Evolutionary conservation across 2,888 invertebrate species (phyloP), one percentile per base, ranked within the genome.

Genomic region (Hypolimnas misippus): DNA sequence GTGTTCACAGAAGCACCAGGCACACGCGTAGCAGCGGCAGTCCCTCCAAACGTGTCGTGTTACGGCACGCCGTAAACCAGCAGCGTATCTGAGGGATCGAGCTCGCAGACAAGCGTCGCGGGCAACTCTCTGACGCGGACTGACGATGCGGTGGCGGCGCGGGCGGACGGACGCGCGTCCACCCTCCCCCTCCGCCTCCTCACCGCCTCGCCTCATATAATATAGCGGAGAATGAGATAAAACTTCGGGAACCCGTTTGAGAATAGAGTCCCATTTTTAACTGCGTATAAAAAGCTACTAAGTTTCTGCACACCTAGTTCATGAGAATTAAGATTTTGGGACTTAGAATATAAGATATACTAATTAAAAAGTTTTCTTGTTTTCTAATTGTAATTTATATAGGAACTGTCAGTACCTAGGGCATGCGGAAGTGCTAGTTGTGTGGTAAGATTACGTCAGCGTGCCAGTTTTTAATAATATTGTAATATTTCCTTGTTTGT

Each of bases 31-130:
- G 82, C 82, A 84, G 85, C 85, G 81, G 81, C 81, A 79, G 86
- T 90, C 91, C 92, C 91, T 91, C 91, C 91, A 92, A 92, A 92
- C 91, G 91, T 92, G 91, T 91, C 91, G 89, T 91, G 89, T 91
- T 91, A 91, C 91, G 91, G 91, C 84, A 81, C 87, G 84, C 91
- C 91, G 91, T 91, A 91, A 91, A 89, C 88, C 91, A 91, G 90
- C 91, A 91, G 87, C 89, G 91, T 90, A 91, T 92, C 91, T 92
- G 92, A 90, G 91, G 91, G 92, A 91, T 79, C 82, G 73, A 83
- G 81, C 82, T 87, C 86, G 83, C 85, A 88, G 78, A 86, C 90
- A 81, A 86, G 86, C 89, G 89, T 88, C 87, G 83, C 86, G 82
- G 79, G 82, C 85, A 83, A 83, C 91, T 91, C 85, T 89, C 83